These are phyloP conservation scores for Epistrophella euchroma DNA, from an alignment of 2,888 invertebrate genomes.

Conservation along the genomic window DNA sequence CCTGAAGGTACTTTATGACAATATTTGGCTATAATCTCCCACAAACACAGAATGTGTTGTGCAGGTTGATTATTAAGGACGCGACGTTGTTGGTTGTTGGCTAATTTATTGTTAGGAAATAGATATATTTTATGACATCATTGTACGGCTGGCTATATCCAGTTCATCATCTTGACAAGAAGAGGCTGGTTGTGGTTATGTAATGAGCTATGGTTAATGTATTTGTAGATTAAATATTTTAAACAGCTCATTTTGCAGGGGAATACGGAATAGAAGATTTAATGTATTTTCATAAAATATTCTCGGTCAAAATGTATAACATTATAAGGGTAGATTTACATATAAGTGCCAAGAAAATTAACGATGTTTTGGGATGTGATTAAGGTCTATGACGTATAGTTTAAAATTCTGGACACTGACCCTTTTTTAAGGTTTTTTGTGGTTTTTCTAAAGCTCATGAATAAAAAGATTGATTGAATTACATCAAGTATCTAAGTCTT, in stretches of 20 bases:
- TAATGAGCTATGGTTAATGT: constrained; percentile 3
- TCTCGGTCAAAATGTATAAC: background rate
- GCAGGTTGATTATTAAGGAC: background rate
- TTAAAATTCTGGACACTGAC: background rate
- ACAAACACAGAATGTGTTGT: background rate
- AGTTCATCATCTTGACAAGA: constrained; percentile 3
- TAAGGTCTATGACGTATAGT: background rate
- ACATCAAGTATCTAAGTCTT: too few relatives aligned
- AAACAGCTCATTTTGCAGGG: background rate
- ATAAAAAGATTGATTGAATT: too few relatives aligned
- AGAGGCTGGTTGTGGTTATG: background rate
- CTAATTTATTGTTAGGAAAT: background rate
- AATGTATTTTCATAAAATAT: constrained; percentile 17
- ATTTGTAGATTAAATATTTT: constrained; percentile 12
- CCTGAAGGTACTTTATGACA: background rate
- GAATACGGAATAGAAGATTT: background rate
- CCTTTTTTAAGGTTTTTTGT: too few relatives aligned
- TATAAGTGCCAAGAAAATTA: background rate
- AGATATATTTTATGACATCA: constrained; percentile 7
- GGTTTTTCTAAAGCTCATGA: too few relatives aligned
- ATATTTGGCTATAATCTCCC: background rate
- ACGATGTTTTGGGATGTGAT: background rate
- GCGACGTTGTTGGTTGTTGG: too few relatives aligned
- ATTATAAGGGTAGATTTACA: constrained; percentile 2
- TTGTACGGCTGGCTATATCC: background rate